A percentile compares a stretch with the other conserved stretches of the same genome.
Conservation (phyloP, 2,113 vertebrate species). For the Miniopterus natalensis region DNA sequence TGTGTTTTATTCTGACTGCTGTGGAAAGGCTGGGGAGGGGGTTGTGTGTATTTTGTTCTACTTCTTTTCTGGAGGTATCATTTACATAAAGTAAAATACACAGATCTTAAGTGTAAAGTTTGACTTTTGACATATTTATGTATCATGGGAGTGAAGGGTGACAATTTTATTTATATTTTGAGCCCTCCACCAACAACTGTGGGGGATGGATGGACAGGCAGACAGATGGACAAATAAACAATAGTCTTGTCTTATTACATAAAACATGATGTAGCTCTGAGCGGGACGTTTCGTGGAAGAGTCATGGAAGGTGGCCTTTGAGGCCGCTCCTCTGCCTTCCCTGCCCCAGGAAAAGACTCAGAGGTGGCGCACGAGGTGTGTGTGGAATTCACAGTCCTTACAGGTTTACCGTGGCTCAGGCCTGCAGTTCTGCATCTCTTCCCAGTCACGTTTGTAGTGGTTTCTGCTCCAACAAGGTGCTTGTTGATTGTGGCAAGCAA, state of each 20-base stretch:
- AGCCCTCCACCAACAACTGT: neutral
- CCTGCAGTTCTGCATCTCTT: neutral
- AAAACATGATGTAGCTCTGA: neutral
- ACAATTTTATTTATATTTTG: neutral
- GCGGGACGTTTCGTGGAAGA: neutral
- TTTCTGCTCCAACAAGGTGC: neutral
- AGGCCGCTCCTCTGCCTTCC: neutral
- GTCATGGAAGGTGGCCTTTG: neutral
- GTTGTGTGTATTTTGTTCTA: neutral
- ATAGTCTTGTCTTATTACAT: neutral
- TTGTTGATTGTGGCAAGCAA: neutral
- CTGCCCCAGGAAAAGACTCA: neutral
- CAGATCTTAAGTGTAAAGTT: slow-evolving; percentile 22
- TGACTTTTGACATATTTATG: neutral
- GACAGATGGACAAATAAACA: neutral
- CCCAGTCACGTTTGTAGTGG: neutral
- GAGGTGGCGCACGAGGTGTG: neutral
- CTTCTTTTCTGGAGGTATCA: neutral
- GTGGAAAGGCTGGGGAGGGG: neutral
- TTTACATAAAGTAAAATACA: slow-evolving; percentile 3
- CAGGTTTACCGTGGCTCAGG: neutral
- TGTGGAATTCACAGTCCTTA: neutral
- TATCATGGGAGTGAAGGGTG: neutral
- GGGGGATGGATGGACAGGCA: neutral
- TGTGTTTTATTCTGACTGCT: neutral